Evolutionary conservation across 2,888 invertebrate species (phyloP), one percentile per base, ranked within the genome.

Genomic region (Agrenia bidenticulata): DNA sequence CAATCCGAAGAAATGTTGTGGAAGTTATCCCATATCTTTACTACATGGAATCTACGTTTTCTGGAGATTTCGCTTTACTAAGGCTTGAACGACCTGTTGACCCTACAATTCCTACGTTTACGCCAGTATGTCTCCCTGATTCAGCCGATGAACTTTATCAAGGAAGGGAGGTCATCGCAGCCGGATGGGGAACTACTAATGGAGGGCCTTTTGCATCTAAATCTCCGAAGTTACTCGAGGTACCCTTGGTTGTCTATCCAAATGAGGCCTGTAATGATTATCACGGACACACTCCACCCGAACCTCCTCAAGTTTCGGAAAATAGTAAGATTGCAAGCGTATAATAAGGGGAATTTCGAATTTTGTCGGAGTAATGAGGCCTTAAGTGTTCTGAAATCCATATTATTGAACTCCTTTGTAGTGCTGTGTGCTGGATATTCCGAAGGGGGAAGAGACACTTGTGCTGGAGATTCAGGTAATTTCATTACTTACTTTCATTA

Each of bases 181-280:
- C 73, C n/a, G 76, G 74, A 21, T 72, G 74, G 74, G 73, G 74
- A 45, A 70, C 63, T 9, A 63, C 59, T 7, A 37, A 27, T 32
- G 68, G 68, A 26, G 66, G 68, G 1, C 66, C 66, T 32, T 66
- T 59, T 39, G 68, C 56, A 13, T 54, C 66, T 19, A 76, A 74
- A 58, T 72, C 72, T n/a, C 72, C 72, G 0, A 72, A 67, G 42
- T 54, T 76, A 7, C 63, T 70, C 15, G 76, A 76, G 62, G 74
- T 76, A 11, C 65, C 73, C 13, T 63, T 76, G 17, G 37, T 66
- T 7, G 69, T 74, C 11, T 67, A 64, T 9, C 63, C 63, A 17
- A 74, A 76, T 42, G 64, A 71, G 2, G 74, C 72, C 5, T 76
- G 76, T 49, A 76, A 76, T 60, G 76, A 76, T 45, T 76, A 73